A percentile compares a stretch with the other conserved stretches of the same genome.
phyloP scores from a whole-genome alignment of 53 echinoderm and acorn worm genomes.

The Paracentrotus lividus region DNA sequence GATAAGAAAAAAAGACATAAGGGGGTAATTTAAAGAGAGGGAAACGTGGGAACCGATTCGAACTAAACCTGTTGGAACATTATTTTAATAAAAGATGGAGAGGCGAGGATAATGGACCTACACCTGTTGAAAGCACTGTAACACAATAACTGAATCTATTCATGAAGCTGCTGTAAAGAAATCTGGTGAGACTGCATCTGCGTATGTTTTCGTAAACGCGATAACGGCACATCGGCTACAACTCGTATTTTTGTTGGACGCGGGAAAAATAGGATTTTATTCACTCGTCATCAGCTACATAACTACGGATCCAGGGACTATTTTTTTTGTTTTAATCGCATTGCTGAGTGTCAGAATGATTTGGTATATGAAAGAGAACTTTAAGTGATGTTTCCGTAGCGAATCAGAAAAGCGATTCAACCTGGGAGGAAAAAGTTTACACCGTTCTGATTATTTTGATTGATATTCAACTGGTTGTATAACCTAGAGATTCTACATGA shows the following conservation, averaged over 20 bases:
- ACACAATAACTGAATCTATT: constrained; percentile 14
- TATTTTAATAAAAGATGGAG: constrained; percentile 31
- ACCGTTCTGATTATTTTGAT: background rate
- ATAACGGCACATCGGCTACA: background rate
- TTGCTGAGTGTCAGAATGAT: background rate
- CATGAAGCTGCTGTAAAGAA: background rate
- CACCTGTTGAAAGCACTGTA: constrained; percentile 20
- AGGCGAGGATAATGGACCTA: constrained; percentile 13
- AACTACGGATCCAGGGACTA: background rate
- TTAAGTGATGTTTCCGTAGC: background rate
- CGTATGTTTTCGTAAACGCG: constrained; percentile 33
- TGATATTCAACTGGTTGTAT: background rate
- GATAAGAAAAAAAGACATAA: constrained; percentile 52
- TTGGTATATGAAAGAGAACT: background rate
- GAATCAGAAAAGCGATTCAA: background rate
- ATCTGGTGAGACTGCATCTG: constrained; percentile 2
- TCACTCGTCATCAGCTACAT: background rate
- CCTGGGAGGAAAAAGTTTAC: background rate
- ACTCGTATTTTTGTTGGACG: background rate
- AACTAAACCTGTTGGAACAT: constrained; percentile 40
- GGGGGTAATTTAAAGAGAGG: background rate
- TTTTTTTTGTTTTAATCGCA: background rate
- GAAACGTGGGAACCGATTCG: constrained; percentile 45
- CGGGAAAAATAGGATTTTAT: background rate
- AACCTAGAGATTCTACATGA: background rate